Percentiles rank a stretch among this genome's conserved stretches.
These are phyloP conservation scores for Clinocottus analis DNA, from an alignment of 2,113 vertebrate species.

Conservation along the genomic window DNA sequence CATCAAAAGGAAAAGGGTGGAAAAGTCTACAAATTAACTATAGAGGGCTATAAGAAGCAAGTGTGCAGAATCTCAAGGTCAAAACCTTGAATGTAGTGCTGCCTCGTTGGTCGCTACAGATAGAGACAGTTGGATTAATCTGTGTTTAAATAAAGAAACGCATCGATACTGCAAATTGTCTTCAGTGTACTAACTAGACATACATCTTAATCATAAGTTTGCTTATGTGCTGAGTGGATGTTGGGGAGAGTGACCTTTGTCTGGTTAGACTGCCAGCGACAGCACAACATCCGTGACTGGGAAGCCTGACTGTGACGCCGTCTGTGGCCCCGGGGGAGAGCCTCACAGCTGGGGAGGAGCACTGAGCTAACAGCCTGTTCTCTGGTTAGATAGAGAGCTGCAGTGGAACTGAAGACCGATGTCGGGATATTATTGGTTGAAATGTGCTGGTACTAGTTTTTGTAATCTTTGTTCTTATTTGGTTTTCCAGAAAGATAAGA, in stretches of 20 bases:
- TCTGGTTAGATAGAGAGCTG: conserved; percentile 28
- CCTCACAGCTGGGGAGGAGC: conserved; percentile 46
- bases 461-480: background rate
- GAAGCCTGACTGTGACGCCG: conserved; percentile 38
- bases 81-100: conserved; percentile 5
- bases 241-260: conserved; percentile 53
- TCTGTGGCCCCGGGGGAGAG: conserved; percentile 41
- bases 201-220: conserved; percentile 31
- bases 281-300: conserved; percentile 54
- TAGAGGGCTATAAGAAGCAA: background rate
- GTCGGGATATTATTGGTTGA: background rate
- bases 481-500: background rate
- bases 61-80: conserved; percentile 40
- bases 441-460: background rate
- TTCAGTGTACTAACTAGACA: background rate
- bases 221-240: conserved; percentile 37
- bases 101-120: background rate
- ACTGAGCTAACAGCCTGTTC: conserved; percentile 34
- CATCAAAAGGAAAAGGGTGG: background rate
- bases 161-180: background rate
- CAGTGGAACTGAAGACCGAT: conserved; percentile 35
- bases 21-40: background rate
- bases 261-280: conserved; percentile 40
- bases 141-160: background rate
- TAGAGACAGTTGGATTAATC: background rate